phyloP scores from a whole-genome alignment of 2,113 vertebrate genomes.

The Pterophyllum scalare region DNA sequence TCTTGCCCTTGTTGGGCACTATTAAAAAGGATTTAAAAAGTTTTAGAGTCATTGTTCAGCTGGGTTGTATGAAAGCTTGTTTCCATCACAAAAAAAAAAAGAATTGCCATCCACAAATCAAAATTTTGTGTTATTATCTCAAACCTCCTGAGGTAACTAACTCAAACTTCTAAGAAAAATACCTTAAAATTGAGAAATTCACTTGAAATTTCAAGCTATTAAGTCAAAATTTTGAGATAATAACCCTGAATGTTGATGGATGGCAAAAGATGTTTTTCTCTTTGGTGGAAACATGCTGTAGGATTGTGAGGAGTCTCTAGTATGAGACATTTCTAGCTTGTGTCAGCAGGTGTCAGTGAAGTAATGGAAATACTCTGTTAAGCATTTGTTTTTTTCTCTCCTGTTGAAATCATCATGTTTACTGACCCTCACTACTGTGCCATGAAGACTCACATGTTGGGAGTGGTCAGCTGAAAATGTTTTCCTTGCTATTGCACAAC shows the following conservation, averaged over 20 bases:
- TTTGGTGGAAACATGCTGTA: too few relatives aligned
- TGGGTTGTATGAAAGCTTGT: not conserved
- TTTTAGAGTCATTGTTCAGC: not conserved
- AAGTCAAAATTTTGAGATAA: not conserved
- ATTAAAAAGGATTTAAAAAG: not conserved
- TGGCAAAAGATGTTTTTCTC: not conserved
- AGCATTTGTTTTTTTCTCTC: not conserved
- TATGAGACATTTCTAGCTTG: not conserved
- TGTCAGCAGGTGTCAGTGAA: conserved; percentile 56
- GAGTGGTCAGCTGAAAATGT: conserved; percentile 3
- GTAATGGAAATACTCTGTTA: not conserved
- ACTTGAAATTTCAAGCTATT: not conserved
- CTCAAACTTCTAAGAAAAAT: too few relatives aligned
- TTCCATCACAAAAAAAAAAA: not conserved
- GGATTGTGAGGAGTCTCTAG: not conserved
- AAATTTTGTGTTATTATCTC: not conserved
- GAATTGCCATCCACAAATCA: not conserved
- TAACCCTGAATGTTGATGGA: not conserved
- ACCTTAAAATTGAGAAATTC: not conserved
- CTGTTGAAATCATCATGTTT: not conserved
- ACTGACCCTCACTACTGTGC: not conserved
- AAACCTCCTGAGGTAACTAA: not conserved
- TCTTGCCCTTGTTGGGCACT: not conserved
- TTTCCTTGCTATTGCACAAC: conserved; percentile 1
- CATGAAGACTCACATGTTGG: not conserved